Conservation (phyloP, 2,797 vertebrate species). For the Gila robusta region DNA sequence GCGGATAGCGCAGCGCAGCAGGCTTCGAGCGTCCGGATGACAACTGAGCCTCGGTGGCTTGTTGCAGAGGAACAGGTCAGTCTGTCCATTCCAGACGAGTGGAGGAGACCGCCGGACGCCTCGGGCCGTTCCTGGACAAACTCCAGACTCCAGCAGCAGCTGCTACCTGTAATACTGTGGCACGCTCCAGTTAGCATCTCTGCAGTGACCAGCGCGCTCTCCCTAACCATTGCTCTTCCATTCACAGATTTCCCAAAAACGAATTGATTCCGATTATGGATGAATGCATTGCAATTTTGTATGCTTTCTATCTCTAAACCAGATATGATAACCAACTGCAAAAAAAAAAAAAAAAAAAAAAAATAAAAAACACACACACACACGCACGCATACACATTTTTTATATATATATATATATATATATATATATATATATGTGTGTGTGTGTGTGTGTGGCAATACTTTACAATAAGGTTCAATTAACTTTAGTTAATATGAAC, state of each 20-base stretch:
- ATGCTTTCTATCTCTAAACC: neutral
- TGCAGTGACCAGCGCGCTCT: neutral
- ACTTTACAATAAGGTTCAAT: no score
- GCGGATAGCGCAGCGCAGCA: neutral
- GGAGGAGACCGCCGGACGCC: constrained; percentile 47
- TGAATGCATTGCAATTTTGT: neutral
- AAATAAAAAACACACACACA: no score
- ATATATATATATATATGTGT: no score
- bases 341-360: no score
- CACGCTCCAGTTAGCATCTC: constrained; percentile 61
- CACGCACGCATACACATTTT: no score
- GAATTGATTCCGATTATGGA: neutral
- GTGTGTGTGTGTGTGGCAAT: no score
- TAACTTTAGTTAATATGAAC: no score
- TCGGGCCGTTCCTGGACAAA: constrained; percentile 71
- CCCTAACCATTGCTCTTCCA: neutral
- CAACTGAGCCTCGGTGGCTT: neutral
- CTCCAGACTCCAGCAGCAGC: constrained; percentile 76
- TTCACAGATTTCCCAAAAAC: neutral
- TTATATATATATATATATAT: no score
- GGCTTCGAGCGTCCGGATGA: constrained; percentile 7
- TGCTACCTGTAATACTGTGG: constrained; percentile 74
- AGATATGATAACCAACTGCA: no score
- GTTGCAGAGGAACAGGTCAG: neutral
- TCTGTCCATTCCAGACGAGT: neutral